Conservation (phyloP, 2,797 vertebrate species). For the Xenopus petersii region DNA sequence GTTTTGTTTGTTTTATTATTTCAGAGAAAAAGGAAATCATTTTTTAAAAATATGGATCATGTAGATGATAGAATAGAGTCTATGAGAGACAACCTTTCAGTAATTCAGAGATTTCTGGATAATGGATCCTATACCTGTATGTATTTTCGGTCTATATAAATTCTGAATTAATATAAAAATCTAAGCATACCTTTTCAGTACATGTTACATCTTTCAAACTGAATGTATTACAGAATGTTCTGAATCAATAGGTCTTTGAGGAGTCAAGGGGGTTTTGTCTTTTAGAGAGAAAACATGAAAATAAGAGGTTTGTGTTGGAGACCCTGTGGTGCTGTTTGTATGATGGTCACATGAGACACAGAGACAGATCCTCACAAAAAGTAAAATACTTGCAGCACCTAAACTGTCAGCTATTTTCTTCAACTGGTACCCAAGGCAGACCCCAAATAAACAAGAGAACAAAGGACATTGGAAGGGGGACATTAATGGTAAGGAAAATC, state of each 20-base stretch:
- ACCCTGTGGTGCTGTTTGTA: background rate
- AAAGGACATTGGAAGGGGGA: background rate
- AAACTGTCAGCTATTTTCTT: background rate
- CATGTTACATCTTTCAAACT: background rate
- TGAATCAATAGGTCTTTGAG: background rate
- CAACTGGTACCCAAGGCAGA: background rate
- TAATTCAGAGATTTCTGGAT: no score
- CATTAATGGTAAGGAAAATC: conserved; percentile 5
- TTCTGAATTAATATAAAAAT: no score
- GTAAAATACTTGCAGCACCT: background rate
- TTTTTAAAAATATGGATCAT: no score
- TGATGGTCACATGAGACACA: background rate
- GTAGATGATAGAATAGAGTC: no score
- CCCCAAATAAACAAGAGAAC: background rate
- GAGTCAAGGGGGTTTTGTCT: background rate
- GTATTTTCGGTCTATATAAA: no score
- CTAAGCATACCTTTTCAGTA: no score
- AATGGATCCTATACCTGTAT: no score
- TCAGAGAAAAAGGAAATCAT: no score
- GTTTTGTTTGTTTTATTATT: no score
- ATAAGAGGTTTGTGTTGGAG: background rate
- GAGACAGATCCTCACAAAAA: background rate
- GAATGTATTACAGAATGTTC: background rate
- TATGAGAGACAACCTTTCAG: no score
- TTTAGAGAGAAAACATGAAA: background rate